Evolutionary conservation across 1,140 invertebrate genomes (phyloP).

Genomic region (Bombus confusus): DNA sequence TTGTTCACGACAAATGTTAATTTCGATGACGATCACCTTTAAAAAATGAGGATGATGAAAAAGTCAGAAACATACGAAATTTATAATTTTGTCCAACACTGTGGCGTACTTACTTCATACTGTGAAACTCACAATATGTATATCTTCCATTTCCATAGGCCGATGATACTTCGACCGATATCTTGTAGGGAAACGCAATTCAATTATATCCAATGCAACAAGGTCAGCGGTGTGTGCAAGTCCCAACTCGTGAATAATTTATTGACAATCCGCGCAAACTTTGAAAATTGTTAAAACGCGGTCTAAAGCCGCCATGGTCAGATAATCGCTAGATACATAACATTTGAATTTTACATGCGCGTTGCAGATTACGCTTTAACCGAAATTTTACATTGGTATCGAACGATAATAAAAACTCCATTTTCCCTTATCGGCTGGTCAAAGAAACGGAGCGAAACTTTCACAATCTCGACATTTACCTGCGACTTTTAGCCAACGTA

Average conservation of each 20-base stretch:
- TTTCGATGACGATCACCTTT: too few species aligned
- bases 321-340: slow-evolving; percentile 17
- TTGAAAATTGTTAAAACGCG: slow-evolving; percentile 5
- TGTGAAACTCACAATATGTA: not conserved
- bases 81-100: not conserved
- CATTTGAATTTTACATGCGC: slow-evolving; percentile 16
- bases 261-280: not conserved
- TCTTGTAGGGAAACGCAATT: not conserved
- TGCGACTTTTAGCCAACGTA: not conserved
- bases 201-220: slow-evolving; percentile 12
- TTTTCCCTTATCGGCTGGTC: slow-evolving; percentile 5
- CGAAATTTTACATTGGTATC: slow-evolving; percentile 9
- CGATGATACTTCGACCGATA: not conserved
- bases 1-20: too few species aligned
- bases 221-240: not conserved
- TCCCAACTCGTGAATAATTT: slow-evolving; percentile 2
- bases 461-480: slow-evolving; percentile 16
- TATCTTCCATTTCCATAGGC: not conserved
- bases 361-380: too few species aligned
- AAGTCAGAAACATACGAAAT: not conserved
- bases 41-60: too few species aligned
- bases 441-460: slow-evolving; percentile 9
- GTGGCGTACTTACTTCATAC: not conserved
- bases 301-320: not conserved
- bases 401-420: not conserved